Evolutionary conservation across 2,797 vertebrate genomes (phyloP).

Genomic region (Syndactyla subalaris): DNA sequence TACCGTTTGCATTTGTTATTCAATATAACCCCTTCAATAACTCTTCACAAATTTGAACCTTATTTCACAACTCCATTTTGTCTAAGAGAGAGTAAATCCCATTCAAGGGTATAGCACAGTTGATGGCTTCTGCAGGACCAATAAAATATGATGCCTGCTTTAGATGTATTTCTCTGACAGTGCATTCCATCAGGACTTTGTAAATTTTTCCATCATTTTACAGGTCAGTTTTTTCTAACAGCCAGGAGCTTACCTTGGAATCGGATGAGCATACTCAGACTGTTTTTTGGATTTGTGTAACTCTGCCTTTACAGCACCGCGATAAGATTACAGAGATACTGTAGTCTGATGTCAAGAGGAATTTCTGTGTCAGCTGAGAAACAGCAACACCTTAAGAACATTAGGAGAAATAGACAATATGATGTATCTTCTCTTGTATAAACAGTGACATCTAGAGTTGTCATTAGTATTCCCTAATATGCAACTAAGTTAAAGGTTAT

Average conservation of each 20-base stretch:
- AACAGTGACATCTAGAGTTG: constrained; percentile 66
- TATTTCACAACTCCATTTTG: background rate
- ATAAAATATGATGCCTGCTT: background rate
- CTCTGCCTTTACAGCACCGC: background rate
- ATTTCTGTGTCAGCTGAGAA: background rate
- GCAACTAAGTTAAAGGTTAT: constrained; percentile 74
- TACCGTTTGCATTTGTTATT: background rate
- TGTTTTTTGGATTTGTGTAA: background rate
- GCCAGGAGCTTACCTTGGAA: background rate
- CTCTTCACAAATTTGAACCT: constrained; percentile 17
- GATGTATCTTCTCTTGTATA: constrained; percentile 73
- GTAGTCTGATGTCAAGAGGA: background rate
- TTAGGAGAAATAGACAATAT: constrained; percentile 54
- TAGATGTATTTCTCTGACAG: background rate
- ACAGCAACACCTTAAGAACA: background rate
- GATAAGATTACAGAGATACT: background rate
- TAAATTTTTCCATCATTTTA: background rate
- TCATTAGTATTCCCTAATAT: constrained; percentile 71
- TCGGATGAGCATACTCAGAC: background rate
- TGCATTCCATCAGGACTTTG: background rate
- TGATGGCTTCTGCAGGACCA: background rate
- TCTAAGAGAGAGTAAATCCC: background rate
- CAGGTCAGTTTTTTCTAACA: background rate
- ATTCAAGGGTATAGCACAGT: background rate
- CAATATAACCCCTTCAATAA: background rate